Conservation (phyloP, 2,797 vertebrate genomes). For the Eptatretus atami region DNA sequence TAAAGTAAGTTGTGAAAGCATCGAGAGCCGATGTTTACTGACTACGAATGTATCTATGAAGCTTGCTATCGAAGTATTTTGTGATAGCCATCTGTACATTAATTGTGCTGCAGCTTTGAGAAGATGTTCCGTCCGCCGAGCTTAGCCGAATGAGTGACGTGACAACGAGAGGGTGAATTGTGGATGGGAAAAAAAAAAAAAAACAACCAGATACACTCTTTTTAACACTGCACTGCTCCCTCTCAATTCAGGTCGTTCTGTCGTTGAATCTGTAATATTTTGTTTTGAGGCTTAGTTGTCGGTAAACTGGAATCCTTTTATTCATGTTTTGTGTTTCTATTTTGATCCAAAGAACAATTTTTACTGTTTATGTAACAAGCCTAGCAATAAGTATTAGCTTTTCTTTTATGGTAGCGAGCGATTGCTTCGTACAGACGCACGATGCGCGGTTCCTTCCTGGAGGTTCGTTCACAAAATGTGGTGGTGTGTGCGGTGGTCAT, state of each 20-base stretch:
- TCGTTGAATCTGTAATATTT: slow-evolving; percentile 4
- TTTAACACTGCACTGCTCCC: slow-evolving; percentile 1
- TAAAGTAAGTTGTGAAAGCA: too few relatives aligned
- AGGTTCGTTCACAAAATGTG: too few relatives aligned
- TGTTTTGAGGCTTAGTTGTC: background rate
- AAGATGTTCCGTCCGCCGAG: too few relatives aligned
- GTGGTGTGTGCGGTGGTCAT: too few relatives aligned
- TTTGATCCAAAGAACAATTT: background rate
- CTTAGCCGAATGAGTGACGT: too few relatives aligned
- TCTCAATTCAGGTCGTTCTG: background rate
- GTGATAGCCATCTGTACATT: background rate
- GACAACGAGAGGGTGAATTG: too few relatives aligned
- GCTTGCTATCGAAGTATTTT: background rate
- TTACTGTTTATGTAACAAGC: background rate
- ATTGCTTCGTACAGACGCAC: background rate
- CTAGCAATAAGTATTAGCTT: slow-evolving; percentile 1
- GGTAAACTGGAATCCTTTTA: slow-evolving; percentile 1
- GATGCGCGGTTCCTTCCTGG: too few relatives aligned
- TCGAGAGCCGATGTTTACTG: too few relatives aligned
- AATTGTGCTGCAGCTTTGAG: too few relatives aligned
- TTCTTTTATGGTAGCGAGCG: background rate
- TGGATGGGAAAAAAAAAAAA: too few relatives aligned
- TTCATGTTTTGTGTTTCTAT: background rate
- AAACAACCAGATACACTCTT: too few relatives aligned
- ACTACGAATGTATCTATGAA: background rate